These are phyloP conservation scores for Brachyopa scutellaris DNA, from an alignment of 2,888 invertebrate genomes.

Conservation along the genomic window DNA sequence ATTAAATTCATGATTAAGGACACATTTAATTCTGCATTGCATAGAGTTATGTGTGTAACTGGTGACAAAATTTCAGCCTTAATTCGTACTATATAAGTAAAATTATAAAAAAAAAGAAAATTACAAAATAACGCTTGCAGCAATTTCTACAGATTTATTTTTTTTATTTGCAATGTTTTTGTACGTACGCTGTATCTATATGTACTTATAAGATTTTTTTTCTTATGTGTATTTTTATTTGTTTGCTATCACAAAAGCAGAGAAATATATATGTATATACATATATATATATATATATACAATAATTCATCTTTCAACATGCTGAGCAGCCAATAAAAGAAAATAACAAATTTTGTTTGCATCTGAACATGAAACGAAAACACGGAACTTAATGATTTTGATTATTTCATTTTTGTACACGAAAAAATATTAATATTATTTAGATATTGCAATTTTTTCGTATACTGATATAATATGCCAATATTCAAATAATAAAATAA, in stretches of 20 bases:
- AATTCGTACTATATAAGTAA: slow-evolving; percentile 55
- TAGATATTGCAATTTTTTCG: slow-evolving; percentile 36
- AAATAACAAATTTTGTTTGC: slow-evolving; percentile 64
- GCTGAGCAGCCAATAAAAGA: slow-evolving; percentile 73
- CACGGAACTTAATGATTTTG: slow-evolving; percentile 46
- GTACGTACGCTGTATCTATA: slow-evolving; percentile 57
- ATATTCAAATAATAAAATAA: slow-evolving; percentile 66
- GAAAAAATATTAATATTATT: too few relatives aligned
- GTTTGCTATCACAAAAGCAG: slow-evolving; percentile 73
- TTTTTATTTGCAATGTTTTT: slow-evolving; percentile 48
- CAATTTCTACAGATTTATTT: slow-evolving; percentile 60
- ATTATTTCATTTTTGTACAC: slow-evolving; percentile 24
- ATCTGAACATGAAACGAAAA: slow-evolving; percentile 69
- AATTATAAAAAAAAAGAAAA: slow-evolving; percentile 12
- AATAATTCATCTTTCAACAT: slow-evolving; percentile 70
- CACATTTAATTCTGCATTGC: slow-evolving; percentile 70
- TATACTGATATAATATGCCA: slow-evolving; percentile 57
- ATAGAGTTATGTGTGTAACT: slow-evolving; percentile 65
- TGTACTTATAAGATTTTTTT: slow-evolving; percentile 27
- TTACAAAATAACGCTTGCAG: slow-evolving; percentile 64
- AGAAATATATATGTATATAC: slow-evolving; percentile 65
- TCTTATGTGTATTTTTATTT: slow-evolving; percentile 34
- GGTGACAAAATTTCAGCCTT: slow-evolving; percentile 71
- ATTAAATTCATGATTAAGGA: slow-evolving; percentile 46
- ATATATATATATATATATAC: slow-evolving; percentile 59